Conservation (phyloP, 2,797 vertebrate genomes). For the Todus mexicanus region DNA sequence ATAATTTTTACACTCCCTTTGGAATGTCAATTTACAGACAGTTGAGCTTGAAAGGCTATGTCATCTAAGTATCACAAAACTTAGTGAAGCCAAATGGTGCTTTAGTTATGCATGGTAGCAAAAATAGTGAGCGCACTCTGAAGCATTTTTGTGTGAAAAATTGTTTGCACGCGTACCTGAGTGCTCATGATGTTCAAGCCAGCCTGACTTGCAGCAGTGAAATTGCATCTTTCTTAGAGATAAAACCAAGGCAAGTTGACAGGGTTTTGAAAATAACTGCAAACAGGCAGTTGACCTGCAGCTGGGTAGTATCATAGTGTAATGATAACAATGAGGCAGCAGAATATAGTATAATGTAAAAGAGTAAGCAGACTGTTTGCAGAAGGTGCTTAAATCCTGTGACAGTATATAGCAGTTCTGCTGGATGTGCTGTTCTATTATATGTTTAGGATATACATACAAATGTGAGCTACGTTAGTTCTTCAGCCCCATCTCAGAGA, state of each 20-base stretch:
- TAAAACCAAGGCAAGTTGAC: background rate
- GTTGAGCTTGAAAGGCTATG: background rate
- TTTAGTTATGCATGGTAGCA: background rate
- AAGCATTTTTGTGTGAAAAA: background rate
- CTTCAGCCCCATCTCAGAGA: background rate
- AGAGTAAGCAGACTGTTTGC: background rate
- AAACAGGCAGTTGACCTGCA: background rate
- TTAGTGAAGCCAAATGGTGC: background rate
- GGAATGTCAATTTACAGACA: background rate
- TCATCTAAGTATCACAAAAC: background rate
- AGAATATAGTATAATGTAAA: background rate
- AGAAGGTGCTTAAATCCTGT: background rate
- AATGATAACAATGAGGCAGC: background rate
- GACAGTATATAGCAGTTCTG: background rate
- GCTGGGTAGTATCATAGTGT: too few species aligned
- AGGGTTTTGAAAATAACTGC: background rate
- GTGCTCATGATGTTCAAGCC: background rate
- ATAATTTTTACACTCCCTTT: background rate
- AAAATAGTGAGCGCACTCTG: background rate
- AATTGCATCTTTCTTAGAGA: background rate
- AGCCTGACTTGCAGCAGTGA: background rate
- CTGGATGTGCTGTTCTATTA: background rate
- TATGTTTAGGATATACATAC: background rate
- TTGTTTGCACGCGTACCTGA: background rate
- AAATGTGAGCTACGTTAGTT: background rate